These are phyloP conservation scores for Pollenia griseotomentosa DNA, from an alignment of 2,888 invertebrate genomes.

Conservation along the genomic window DNA sequence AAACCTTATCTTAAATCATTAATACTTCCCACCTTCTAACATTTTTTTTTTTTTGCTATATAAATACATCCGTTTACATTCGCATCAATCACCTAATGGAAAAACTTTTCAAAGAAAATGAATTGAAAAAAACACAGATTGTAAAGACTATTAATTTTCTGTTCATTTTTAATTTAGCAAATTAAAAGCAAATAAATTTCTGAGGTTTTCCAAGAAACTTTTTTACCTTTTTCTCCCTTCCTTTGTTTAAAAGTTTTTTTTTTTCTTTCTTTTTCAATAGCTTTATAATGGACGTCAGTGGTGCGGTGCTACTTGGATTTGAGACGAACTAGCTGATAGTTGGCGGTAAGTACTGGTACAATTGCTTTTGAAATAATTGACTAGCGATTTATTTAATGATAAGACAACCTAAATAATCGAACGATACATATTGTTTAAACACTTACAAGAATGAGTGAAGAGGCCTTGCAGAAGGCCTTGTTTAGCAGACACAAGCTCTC, in stretches of 20 bases:
- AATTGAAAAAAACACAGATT: background rate
- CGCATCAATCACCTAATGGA: background rate
- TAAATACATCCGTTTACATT: too few species aligned
- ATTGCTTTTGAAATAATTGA: conserved; percentile 5
- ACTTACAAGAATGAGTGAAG: too few species aligned
- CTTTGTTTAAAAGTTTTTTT: background rate
- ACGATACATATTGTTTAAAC: background rate
- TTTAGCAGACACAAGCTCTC: too few species aligned
- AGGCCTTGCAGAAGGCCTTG: too few species aligned
- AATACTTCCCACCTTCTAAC: too few species aligned
- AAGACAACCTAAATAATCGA: conserved; percentile 14
- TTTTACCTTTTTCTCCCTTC: background rate
- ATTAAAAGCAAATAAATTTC: background rate
- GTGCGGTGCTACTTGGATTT: background rate
- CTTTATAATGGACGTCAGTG: background rate
- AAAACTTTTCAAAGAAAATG: background rate
- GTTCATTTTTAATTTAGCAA: background rate
- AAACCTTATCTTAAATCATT: too few species aligned
- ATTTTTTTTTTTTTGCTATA: too few species aligned
- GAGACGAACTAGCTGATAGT: background rate
- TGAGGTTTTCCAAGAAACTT: background rate
- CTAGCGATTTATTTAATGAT: conserved; percentile 27
- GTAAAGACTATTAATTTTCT: background rate
- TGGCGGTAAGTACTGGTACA: background rate
- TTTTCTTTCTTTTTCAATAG: background rate